Conservation (phyloP, 2,888 invertebrate species). For the Acholoe squamosa region DNA sequence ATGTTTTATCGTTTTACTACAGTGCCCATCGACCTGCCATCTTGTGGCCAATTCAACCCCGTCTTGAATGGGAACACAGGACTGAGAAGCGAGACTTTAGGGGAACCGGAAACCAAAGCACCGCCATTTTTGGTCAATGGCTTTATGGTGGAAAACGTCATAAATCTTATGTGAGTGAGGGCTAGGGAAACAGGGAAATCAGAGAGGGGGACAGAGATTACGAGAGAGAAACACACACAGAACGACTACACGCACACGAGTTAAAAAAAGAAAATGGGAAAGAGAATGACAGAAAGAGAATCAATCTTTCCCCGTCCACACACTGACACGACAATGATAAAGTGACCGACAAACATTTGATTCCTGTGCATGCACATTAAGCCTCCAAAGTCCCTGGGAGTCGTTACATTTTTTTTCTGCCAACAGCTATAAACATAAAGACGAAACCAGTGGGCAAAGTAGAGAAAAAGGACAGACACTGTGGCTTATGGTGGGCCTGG, state of each 20-base stretch:
- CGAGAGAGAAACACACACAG: constrained; percentile 8
- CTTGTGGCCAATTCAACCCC: background rate
- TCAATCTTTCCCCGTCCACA: constrained; percentile 32
- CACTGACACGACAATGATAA: constrained; percentile 52
- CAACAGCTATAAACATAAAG: constrained; percentile 27
- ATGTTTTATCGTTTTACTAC: constrained; percentile 49
- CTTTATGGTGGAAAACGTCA: background rate
- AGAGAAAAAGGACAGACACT: background rate
- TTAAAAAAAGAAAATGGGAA: background rate
- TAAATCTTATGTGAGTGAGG: constrained; percentile 14
- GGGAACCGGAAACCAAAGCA: constrained; percentile 22
- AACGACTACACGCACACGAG: background rate
- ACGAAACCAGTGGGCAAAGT: background rate
- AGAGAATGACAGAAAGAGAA: constrained; percentile 31
- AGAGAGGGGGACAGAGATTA: background rate
- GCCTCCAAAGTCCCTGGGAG: constrained; percentile 47
- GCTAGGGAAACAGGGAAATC: background rate
- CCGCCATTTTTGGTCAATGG: constrained; percentile 24
- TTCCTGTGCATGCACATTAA: constrained; percentile 50
- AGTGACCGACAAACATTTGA: constrained; percentile 40
- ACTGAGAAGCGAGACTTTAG: constrained; percentile 2
- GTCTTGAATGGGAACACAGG: background rate
- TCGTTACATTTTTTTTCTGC: background rate
- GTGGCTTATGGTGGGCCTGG: background rate
- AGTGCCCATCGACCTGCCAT: background rate